phyloP scores from a whole-genome alignment of 2,888 invertebrate genomes.

The Pegoplata infirma region DNA sequence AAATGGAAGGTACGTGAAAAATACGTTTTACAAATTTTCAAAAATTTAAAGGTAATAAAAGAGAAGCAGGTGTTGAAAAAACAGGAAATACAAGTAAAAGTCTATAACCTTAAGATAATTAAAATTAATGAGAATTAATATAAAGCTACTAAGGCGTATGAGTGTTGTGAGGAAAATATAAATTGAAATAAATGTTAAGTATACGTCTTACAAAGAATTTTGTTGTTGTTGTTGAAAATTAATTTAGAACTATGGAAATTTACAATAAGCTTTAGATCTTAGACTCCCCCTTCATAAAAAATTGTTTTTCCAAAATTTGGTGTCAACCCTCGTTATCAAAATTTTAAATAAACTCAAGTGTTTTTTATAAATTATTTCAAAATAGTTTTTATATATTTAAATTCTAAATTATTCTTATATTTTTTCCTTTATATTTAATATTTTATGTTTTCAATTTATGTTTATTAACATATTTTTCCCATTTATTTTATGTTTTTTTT shows the following conservation, averaged over 20 bases:
- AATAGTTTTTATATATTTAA: neutral
- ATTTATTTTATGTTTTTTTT: slow-evolving; percentile 20
- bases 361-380: slow-evolving; percentile 7
- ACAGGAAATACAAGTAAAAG: neutral
- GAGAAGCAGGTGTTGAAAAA: slow-evolving; percentile 7
- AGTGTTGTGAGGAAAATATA: slow-evolving; percentile 3
- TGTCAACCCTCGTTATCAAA: no score
- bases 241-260: no score
- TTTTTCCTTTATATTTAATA: neutral
- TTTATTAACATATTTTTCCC: neutral
- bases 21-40: neutral
- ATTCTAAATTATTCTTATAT: neutral
- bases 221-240: no score
- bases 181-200: slow-evolving; percentile 36
- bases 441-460: neutral
- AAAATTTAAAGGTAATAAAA: neutral
- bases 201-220: no score
- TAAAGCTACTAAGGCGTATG: slow-evolving; percentile 18
- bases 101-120: neutral
- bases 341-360: slow-evolving; percentile 6
- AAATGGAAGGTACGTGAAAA: neutral
- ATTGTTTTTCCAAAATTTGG: no score
- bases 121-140: slow-evolving; percentile 1
- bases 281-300: no score
- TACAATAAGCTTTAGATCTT: no score